phyloP scores from a whole-genome alignment of 2,888 invertebrate species.

The Tipula lateralis region DNA sequence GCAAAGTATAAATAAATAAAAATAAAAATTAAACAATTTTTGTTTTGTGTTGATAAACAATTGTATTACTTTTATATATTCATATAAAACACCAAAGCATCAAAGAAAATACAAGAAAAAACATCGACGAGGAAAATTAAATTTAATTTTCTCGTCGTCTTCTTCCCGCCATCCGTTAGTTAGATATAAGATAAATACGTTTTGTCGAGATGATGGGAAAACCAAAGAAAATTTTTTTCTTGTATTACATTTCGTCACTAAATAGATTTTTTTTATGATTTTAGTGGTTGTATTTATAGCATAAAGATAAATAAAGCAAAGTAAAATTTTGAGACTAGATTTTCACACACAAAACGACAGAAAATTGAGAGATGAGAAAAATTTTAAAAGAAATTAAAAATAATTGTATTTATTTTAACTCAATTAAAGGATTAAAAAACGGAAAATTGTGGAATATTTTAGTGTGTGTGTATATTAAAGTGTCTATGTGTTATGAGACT shows the following conservation, averaged over 20 bases:
- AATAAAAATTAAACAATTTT: background rate
- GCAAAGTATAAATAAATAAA: background rate
- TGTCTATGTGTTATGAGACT: background rate
- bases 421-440: constrained; percentile 5
- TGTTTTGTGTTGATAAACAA: background rate
- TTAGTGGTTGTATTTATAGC: background rate
- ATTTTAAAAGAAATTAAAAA: background rate
- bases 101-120: background rate
- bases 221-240: background rate
- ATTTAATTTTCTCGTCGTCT: background rate
- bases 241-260: background rate
- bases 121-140: background rate
- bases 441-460: background rate
- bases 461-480: background rate
- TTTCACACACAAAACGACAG: background rate
- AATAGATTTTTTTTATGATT: background rate
- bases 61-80: background rate
- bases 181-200: background rate
- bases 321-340: background rate
- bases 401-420: constrained; percentile 5
- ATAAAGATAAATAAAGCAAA: background rate
- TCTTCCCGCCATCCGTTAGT: background rate
- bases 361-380: background rate
- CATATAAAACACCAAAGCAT: background rate
- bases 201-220: background rate